Conservation (phyloP, 2,113 vertebrate species). For the Podilymbus podiceps region DNA sequence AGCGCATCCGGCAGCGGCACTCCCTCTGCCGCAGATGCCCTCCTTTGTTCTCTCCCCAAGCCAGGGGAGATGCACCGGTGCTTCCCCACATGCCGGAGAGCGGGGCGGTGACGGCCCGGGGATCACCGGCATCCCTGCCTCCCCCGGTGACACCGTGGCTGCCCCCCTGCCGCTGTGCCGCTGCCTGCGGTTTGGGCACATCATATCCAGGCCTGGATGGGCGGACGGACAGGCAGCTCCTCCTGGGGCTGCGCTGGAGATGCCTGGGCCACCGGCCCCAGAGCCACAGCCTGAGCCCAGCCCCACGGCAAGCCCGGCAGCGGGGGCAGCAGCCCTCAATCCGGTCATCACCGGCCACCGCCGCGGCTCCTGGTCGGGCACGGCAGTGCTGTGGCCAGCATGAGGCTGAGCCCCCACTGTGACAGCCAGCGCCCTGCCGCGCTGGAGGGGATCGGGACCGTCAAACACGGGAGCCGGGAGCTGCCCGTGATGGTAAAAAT, state of each 20-base stretch:
- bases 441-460: not conserved
- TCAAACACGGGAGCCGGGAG: not conserved
- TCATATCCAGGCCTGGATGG: not conserved
- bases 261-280: accelerated
- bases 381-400: accelerated
- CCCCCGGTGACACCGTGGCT: not conserved
- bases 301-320: no score
- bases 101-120: accelerated
- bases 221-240: not conserved
- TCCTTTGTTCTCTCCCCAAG: conserved; percentile 55
- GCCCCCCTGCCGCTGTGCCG: not conserved
- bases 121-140: not conserved
- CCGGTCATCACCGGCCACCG: accelerated
- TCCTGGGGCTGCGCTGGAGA: not conserved
- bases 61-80: not conserved
- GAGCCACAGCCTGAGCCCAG: not conserved
- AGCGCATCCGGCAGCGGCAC: conserved; percentile 31
- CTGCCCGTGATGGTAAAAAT: not conserved
- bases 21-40: conserved; percentile 50
- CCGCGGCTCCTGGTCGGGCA: accelerated
- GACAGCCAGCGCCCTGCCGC: not conserved
- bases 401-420: accelerated
- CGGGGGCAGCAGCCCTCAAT: not conserved
- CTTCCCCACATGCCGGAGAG: not conserved
- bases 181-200: not conserved